Conservation (phyloP, 2,113 vertebrate species). For the Misgurnus anguillicaudatus region DNA sequence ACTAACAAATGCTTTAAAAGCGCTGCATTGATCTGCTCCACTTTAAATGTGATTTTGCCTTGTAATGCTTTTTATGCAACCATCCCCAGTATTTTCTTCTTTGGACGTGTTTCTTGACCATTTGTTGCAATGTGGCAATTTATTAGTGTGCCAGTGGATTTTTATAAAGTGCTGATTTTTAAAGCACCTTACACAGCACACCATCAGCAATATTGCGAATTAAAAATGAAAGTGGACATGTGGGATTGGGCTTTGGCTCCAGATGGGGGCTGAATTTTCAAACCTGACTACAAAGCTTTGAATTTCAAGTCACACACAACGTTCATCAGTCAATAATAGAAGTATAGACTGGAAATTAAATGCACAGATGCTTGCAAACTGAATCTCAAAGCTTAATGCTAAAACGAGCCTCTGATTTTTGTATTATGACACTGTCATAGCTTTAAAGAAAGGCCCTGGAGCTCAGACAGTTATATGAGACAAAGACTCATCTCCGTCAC, state of each 20-base stretch:
- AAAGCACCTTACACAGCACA: conserved; percentile 5
- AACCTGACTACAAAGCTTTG: too few relatives aligned
- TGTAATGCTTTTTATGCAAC: background rate
- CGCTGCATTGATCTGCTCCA: background rate
- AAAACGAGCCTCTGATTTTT: background rate
- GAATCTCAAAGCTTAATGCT: conserved; percentile 2
- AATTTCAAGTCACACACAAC: background rate
- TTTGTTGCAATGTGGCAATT: background rate
- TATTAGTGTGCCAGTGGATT: background rate
- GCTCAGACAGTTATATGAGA: conserved; percentile 12
- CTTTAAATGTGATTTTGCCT: background rate
- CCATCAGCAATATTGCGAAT: conserved; percentile 1
- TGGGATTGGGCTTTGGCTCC: background rate
- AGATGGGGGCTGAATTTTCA: background rate
- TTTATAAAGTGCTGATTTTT: conserved; percentile 5
- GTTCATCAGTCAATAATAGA: background rate
- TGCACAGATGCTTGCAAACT: background rate
- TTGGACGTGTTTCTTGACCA: too few relatives aligned
- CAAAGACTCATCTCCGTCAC: conserved; percentile 26
- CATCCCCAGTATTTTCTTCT: background rate
- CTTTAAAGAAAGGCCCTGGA: conserved; percentile 18
- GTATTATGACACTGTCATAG: background rate
- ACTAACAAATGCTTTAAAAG: too few relatives aligned
- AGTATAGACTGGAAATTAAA: background rate
- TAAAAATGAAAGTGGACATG: background rate